A percentile compares a stretch with the other conserved stretches of the same genome.
Evolutionary conservation across 2,888 invertebrate species (phyloP).

Genomic region (Sipha maydis): DNA sequence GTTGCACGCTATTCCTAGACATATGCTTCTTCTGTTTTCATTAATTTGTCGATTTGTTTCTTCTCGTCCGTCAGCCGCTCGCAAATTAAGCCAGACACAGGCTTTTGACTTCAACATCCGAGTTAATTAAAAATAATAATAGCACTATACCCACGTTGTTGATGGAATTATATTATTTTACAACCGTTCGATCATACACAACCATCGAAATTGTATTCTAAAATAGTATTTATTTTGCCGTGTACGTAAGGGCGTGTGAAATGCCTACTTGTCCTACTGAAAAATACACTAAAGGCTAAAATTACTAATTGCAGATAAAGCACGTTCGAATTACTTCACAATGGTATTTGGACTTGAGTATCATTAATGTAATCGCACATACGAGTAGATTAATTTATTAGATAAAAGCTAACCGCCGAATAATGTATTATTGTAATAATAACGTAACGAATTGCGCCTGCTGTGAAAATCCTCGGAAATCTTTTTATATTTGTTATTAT

Average conservation of each 20-base stretch:
- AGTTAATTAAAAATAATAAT: background rate
- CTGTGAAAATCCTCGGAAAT: no score
- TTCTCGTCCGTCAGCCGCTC: background rate
- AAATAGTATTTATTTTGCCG: background rate
- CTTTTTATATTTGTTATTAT: no score
- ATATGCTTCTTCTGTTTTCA: background rate
- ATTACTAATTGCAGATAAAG: background rate
- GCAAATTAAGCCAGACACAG: background rate
- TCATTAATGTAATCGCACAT: background rate
- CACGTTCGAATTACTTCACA: background rate
- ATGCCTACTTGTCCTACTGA: no score
- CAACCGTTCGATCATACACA: background rate
- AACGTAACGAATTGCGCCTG: no score
- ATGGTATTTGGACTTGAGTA: background rate
- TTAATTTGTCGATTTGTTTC: conserved; percentile 6
- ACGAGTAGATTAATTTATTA: background rate
- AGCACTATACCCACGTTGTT: background rate
- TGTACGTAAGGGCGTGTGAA: no score
- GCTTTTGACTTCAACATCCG: background rate
- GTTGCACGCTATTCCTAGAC: conserved; percentile 25
- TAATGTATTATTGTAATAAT: no score
- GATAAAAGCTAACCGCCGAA: background rate
- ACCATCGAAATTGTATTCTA: background rate
- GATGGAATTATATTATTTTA: background rate
- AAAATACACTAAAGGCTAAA: background rate